These are phyloP conservation scores for Gymnoscelis rufifasciata DNA, from an alignment of 2,888 invertebrate genomes.

Conservation along the genomic window DNA sequence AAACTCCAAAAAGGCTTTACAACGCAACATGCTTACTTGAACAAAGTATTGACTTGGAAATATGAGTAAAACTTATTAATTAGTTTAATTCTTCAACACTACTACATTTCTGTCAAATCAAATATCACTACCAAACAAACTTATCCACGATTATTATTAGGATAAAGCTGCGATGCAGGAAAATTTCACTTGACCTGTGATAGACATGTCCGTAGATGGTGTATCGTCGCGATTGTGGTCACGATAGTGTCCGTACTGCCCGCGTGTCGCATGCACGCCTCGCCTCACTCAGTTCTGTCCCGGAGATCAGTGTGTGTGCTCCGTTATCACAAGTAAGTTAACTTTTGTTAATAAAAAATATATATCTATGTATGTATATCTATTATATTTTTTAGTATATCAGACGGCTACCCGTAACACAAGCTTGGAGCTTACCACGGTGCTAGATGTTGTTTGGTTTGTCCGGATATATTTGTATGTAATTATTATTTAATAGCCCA, in stretches of 20 bases:
- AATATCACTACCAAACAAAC: too few species aligned
- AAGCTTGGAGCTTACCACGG: too few species aligned
- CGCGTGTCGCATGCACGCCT: conserved; percentile 18
- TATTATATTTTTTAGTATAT: background rate
- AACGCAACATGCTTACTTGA: too few species aligned
- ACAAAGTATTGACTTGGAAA: too few species aligned
- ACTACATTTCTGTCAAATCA: too few species aligned
- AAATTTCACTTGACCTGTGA: conserved; percentile 13
- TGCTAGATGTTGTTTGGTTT: too few species aligned
- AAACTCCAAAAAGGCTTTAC: too few species aligned
- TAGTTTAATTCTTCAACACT: too few species aligned
- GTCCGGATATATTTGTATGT: too few species aligned
- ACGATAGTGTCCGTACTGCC: conserved; percentile 28
- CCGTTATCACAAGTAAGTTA: conserved; percentile 43
- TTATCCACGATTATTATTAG: too few species aligned
- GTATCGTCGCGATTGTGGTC: background rate
- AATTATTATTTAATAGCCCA: too few species aligned
- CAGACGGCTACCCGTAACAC: background rate
- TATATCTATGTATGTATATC: background rate
- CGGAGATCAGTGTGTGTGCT: conserved; percentile 28
- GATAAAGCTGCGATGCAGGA: conserved; percentile 7
- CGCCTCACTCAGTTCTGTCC: conserved; percentile 28
- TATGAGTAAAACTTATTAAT: too few species aligned
- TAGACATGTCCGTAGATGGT: background rate
- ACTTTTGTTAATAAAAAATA: conserved; percentile 1